Conservation (phyloP, 2,797 vertebrate genomes). For the Octomys mimax region DNA sequence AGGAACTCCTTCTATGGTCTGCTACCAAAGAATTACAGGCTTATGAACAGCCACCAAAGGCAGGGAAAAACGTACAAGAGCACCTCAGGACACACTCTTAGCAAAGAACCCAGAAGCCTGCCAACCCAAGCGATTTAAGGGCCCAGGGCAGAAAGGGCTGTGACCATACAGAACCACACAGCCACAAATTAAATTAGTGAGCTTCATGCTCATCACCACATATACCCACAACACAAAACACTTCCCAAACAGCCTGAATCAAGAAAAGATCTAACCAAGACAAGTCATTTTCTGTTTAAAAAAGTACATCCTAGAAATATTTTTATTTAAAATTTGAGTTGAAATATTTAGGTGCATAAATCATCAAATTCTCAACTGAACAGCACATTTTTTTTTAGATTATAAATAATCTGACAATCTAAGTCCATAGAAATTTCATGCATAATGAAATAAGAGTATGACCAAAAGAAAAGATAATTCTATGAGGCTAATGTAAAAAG, state of each 20-base stretch:
- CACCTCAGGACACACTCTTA: not conserved
- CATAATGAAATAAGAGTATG: not conserved
- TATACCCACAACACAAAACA: not conserved
- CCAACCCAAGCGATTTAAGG: not conserved
- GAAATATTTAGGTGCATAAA: conserved; percentile 30
- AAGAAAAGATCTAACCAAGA: conserved; percentile 37
- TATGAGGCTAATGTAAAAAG: not conserved
- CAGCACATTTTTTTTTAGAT: not conserved
- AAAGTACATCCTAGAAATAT: not conserved
- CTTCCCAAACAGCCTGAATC: not conserved
- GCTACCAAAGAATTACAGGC: conserved; percentile 1
- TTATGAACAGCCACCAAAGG: conserved; percentile 20
- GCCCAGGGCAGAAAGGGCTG: conserved; percentile 4
- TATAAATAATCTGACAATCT: not conserved
- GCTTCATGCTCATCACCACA: not conserved
- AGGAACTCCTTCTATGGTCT: not conserved
- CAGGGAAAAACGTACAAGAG: not conserved
- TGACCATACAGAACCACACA: not conserved
- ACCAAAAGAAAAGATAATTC: conserved; percentile 42
- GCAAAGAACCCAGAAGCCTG: not conserved
- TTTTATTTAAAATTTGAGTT: conserved; percentile 37
- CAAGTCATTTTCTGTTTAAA: conserved; percentile 32
- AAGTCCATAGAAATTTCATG: conserved; percentile 51
- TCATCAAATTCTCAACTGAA: conserved; percentile 23
- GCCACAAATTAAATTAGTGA: conserved; percentile 15